Evolutionary conservation across 2,797 vertebrate species (phyloP).

Genomic region (Enoplosus armatus): DNA sequence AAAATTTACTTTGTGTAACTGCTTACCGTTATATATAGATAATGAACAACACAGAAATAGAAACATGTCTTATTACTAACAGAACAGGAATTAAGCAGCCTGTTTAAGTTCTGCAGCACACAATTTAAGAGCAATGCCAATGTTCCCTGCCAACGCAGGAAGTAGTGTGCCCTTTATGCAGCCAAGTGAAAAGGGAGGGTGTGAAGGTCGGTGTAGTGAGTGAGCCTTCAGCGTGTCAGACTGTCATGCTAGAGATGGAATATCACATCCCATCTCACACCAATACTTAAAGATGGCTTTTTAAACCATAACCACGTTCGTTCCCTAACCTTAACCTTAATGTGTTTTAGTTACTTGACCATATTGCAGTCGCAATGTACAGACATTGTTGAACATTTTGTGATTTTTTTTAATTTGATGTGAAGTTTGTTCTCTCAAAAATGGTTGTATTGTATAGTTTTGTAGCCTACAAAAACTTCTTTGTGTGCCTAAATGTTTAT

Average conservation of each 20-base stretch:
- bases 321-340: not conserved
- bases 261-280: slow-evolving; percentile 19
- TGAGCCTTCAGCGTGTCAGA: slow-evolving; percentile 37
- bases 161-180: slow-evolving; percentile 38
- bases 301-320: not conserved
- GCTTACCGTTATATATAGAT: not conserved
- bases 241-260: slow-evolving; percentile 9
- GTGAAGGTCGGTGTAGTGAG: slow-evolving; percentile 32
- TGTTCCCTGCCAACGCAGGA: slow-evolving; percentile 29
- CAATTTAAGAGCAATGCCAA: slow-evolving; percentile 40
- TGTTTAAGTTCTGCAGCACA: slow-evolving; percentile 31
- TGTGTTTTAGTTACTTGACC: not conserved
- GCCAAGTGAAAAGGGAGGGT: slow-evolving; percentile 45
- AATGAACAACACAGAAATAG: not conserved
- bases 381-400: no score
- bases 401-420: not conserved
- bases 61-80: slow-evolving; percentile 15
- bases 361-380: not conserved
- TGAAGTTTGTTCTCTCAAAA: not conserved
- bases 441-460: not conserved
- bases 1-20: not conserved
- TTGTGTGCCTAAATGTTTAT: no score
- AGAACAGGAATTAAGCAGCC: slow-evolving; percentile 20
- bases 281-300: not conserved
- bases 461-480: not conserved